A percentile compares a stretch with the other conserved stretches of the same genome.
Evolutionary conservation across 2,797 vertebrate species (phyloP).

Genomic region (Menidia menidia): DNA sequence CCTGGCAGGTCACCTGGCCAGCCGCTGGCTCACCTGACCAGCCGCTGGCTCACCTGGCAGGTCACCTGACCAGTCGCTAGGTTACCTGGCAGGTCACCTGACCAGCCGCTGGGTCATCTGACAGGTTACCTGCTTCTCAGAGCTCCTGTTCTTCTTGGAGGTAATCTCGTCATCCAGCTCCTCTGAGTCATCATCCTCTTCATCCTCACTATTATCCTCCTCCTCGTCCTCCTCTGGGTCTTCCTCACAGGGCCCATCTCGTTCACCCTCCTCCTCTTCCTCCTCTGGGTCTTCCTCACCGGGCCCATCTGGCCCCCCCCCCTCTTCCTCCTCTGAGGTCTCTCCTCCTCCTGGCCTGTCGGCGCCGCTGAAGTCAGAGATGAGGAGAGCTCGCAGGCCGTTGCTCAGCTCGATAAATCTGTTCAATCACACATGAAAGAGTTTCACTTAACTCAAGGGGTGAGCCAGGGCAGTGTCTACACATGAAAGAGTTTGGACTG

Average conservation of each 20-base stretch:
- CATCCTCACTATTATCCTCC: slow-evolving; percentile 80
- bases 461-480: no score
- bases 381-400: slow-evolving; percentile 90
- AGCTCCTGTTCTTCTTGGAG: slow-evolving; percentile 82
- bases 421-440: slow-evolving; percentile 2
- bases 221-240: slow-evolving; percentile 75
- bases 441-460: no score
- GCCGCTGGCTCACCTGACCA: not conserved
- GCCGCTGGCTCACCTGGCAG: no score
- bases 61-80: no score
- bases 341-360: slow-evolving; percentile 65
- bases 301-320: slow-evolving; percentile 30
- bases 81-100: no score
- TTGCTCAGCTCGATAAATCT: slow-evolving; percentile 92
- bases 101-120: not conserved
- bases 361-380: slow-evolving; percentile 89
- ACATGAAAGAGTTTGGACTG: no score
- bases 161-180: slow-evolving; percentile 82
- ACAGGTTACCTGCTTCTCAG: slow-evolving; percentile 90
- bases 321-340: slow-evolving; percentile 9
- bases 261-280: slow-evolving; percentile 44
- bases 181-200: slow-evolving; percentile 83
- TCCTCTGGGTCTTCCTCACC: slow-evolving; percentile 41
- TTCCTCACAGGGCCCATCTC: slow-evolving; percentile 49
- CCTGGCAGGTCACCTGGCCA: not conserved